These are phyloP conservation scores for Ichneumoninae sp. DNA, from an alignment of 2,888 invertebrate genomes.

Conservation along the genomic window DNA sequence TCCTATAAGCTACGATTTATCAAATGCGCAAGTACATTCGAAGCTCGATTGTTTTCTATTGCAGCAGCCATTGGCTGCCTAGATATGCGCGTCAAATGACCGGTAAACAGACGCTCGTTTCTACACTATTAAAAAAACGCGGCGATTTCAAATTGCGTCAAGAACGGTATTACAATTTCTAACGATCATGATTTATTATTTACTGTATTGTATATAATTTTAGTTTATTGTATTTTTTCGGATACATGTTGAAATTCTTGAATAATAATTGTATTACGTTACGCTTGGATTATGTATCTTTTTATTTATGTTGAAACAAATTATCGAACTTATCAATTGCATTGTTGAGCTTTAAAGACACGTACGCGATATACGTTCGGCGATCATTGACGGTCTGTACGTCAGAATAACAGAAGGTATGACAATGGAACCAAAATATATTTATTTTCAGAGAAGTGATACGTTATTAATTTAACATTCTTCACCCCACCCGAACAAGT, in stretches of 20 bases:
- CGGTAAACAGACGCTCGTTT: not conserved
- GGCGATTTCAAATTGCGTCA: not conserved
- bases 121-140: not conserved
- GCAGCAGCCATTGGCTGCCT: not conserved
- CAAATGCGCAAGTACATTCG: not conserved
- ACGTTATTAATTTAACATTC: slow-evolving; percentile 7
- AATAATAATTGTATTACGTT: not conserved
- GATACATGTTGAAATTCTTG: not conserved
- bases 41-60: not conserved
- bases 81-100: not conserved
- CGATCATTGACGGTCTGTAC: not conserved
- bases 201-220: not conserved
- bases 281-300: not conserved
- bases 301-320: not conserved
- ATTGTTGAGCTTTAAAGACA: slow-evolving; percentile 7
- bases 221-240: not conserved
- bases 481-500: slow-evolving; percentile 13
- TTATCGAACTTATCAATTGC: not conserved
- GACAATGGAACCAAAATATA: slow-evolving; percentile 13
- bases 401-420: slow-evolving; percentile 1
- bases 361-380: slow-evolving; percentile 4
- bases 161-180: not conserved
- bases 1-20: not conserved
- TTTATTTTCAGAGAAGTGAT: not conserved
- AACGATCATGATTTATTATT: not conserved